These are phyloP conservation scores for Steinernema scapterisci DNA, from an alignment of 2,888 invertebrate species.

Conservation along the genomic window DNA sequence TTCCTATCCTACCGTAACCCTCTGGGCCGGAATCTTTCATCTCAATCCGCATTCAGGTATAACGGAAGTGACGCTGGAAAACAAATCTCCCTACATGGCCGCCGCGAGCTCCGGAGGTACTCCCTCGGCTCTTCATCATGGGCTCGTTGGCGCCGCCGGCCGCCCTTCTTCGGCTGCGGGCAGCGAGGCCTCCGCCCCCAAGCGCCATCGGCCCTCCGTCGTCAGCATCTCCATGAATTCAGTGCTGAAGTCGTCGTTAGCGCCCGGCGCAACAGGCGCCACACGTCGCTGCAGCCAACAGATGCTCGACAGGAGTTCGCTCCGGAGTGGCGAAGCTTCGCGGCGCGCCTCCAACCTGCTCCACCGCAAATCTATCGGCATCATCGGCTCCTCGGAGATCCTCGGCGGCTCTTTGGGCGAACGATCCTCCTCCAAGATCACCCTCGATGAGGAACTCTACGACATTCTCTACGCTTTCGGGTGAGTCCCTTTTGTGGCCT, in stretches of 20 bases:
- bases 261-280: constrained; percentile 32
- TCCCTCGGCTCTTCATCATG: not conserved
- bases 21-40: not conserved
- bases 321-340: constrained; percentile 20
- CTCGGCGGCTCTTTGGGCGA: constrained; percentile 38
- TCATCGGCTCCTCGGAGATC: constrained; percentile 16
- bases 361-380: constrained; percentile 15
- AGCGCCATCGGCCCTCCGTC: constrained; percentile 26
- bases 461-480: constrained; percentile 57
- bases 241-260: constrained; percentile 28
- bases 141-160: not conserved
- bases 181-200: constrained; percentile 5
- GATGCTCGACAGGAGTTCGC: constrained; percentile 31
- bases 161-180: constrained; percentile 25
- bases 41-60: constrained; percentile 6
- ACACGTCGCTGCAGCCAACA: constrained; percentile 28
- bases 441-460: constrained; percentile 64
- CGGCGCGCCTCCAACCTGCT: constrained; percentile 15
- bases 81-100: not conserved
- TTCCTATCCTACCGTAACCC: not conserved
- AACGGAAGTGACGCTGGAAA: not conserved
- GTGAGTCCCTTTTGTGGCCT: constrained; percentile 33
- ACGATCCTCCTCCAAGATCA: constrained; percentile 56
- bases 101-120: not conserved
- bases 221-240: constrained; percentile 25